These are phyloP conservation scores for Folsomia candida DNA, from an alignment of 2,888 invertebrate species.

Conservation along the genomic window DNA sequence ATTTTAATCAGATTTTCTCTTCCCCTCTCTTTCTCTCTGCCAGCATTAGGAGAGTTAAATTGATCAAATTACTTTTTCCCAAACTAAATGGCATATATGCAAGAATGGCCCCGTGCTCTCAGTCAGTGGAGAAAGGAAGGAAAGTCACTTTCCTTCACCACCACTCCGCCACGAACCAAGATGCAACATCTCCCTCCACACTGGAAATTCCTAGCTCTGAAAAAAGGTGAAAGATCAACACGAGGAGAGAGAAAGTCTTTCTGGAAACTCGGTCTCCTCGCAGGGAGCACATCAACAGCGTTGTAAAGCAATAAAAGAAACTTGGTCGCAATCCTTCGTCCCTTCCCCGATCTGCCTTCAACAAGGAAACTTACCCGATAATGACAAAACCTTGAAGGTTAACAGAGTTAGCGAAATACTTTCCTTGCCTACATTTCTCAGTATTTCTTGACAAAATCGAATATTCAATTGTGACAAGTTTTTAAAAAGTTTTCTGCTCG, in stretches of 20 bases:
- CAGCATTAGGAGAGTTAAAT: not conserved
- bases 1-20: not conserved
- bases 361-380: not conserved
- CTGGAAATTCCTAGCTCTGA: not conserved
- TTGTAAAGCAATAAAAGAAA: not conserved
- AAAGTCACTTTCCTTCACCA: too few relatives aligned
- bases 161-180: too few relatives aligned
- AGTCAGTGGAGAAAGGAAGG: too few relatives aligned
- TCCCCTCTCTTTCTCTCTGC: too few relatives aligned
- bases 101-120: too few relatives aligned
- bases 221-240: not conserved
- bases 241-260: not conserved
- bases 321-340: too few relatives aligned
- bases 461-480: not conserved
- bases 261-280: not conserved
- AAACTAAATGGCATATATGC: not conserved
- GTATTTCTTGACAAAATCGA: not conserved
- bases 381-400: not conserved
- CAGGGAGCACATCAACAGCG: not conserved
- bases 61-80: not conserved
- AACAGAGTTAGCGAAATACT: not conserved
- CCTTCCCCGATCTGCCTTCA: not conserved
- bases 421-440: not conserved
- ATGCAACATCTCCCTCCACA: not conserved
- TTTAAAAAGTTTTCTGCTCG: not conserved